Conservation (phyloP, 2,888 invertebrate genomes). For the Tenthredo amoena region DNA sequence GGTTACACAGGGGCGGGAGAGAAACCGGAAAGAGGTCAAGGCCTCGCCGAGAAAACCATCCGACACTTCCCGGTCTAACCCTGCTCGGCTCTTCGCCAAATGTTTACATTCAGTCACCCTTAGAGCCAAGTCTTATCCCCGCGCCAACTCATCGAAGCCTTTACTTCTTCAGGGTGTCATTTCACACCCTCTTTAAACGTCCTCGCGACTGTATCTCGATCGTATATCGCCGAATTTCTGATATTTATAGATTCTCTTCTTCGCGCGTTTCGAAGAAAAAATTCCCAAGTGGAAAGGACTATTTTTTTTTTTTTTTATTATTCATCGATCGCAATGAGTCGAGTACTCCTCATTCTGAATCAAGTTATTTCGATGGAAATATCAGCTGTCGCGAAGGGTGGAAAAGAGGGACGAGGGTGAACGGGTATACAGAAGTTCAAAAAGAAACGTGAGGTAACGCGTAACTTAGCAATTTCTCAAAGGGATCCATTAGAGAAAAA, state of each 20-base stretch:
- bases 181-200: background rate
- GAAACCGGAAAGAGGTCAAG: slow-evolving; percentile 39
- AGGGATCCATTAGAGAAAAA: slow-evolving; percentile 23
- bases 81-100: slow-evolving; percentile 40
- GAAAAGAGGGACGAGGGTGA: background rate
- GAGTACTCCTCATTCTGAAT: background rate
- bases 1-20: background rate
- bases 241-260: background rate
- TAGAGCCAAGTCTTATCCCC: background rate
- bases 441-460: slow-evolving; percentile 1
- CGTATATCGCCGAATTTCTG: background rate
- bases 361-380: background rate
- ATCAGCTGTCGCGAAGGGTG: background rate
- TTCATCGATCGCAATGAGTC: background rate
- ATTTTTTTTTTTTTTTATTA: background rate
- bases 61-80: slow-evolving; percentile 25
- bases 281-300: background rate
- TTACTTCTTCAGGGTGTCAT: background rate
- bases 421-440: background rate
- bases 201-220: background rate
- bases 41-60: slow-evolving; percentile 23
- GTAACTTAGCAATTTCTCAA: slow-evolving; percentile 19
- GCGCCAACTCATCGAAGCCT: background rate
- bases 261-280: background rate
- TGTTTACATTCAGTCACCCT: slow-evolving; percentile 44